These are phyloP conservation scores for Rosalia funebris DNA, from an alignment of 2,888 invertebrate species.

Conservation along the genomic window DNA sequence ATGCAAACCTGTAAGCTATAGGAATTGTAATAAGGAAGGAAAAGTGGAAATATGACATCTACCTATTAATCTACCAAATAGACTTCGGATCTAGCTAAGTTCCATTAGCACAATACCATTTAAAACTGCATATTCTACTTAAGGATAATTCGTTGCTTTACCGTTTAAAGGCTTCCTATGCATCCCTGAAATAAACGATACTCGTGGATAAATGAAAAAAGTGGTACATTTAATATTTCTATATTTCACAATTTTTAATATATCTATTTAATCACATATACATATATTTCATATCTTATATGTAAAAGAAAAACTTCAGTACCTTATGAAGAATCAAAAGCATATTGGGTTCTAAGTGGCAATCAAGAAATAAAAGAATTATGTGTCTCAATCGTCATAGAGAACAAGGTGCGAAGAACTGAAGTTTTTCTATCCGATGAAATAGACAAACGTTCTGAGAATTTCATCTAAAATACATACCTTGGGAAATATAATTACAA, in stretches of 20 bases:
- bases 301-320: conserved; percentile 42
- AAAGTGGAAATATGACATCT: too few relatives aligned
- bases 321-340: conserved; percentile 26
- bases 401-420: conserved; percentile 21
- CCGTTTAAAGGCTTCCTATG: too few relatives aligned
- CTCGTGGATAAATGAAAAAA: too few relatives aligned
- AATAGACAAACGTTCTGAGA: conserved; percentile 50
- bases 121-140: too few relatives aligned
- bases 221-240: conserved; percentile 60
- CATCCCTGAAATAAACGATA: too few relatives aligned
- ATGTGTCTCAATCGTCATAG: conserved; percentile 13
- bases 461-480: conserved; percentile 48
- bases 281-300: conserved; percentile 55
- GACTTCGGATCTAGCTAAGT: too few relatives aligned
- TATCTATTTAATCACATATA: conserved; percentile 61
- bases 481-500: conserved; percentile 59
- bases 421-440: conserved; percentile 43
- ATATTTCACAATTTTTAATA: conserved; percentile 63
- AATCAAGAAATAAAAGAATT: conserved; percentile 21
- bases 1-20: too few relatives aligned
- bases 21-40: too few relatives aligned
- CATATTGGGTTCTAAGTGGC: conserved; percentile 26
- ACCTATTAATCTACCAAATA: too few relatives aligned
- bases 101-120: too few relatives aligned
- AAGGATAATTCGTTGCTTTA: too few relatives aligned